Conservation (phyloP, 2,797 vertebrate species). For the Coreius guichenoti region DNA sequence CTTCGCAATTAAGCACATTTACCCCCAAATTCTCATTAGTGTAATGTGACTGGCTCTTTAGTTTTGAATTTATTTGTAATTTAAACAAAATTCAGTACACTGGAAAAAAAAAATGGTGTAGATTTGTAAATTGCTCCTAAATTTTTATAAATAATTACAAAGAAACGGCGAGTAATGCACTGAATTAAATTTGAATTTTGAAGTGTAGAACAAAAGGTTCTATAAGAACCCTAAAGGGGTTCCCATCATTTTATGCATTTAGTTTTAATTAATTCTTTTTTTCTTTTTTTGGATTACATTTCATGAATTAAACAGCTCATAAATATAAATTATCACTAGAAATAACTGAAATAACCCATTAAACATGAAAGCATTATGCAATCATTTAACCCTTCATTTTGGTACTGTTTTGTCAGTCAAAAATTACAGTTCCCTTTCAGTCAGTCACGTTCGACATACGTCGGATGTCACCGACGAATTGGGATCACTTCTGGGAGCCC, state of each 20-base stretch:
- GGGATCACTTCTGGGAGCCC: too few relatives aligned
- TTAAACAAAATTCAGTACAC: not conserved
- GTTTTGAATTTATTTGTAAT: not conserved
- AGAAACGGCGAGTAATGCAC: not conserved
- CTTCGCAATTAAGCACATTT: not conserved
- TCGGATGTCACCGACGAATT: too few relatives aligned
- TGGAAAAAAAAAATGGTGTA: not conserved
- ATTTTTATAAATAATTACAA: not conserved
- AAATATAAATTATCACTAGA: not conserved
- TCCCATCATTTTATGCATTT: not conserved
- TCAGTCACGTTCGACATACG: too few relatives aligned
- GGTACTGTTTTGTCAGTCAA: too few relatives aligned
- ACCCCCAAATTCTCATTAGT: not conserved
- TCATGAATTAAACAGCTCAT: not conserved
- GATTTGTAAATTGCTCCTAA: too few relatives aligned
- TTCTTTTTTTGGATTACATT: not conserved
- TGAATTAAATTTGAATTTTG: too few relatives aligned
- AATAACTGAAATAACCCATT: not conserved
- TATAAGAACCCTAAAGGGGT: too few relatives aligned
- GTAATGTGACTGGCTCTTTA: not conserved
- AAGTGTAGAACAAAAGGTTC: too few relatives aligned
- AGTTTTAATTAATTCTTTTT: not conserved
- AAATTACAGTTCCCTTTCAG: too few relatives aligned
- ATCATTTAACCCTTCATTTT: not conserved
- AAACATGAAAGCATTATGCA: not conserved